Evolutionary conservation across 30 jellyfish, hydroid and myxozoan species (phyloP).

Genomic region (Aurelia aurita): DNA sequence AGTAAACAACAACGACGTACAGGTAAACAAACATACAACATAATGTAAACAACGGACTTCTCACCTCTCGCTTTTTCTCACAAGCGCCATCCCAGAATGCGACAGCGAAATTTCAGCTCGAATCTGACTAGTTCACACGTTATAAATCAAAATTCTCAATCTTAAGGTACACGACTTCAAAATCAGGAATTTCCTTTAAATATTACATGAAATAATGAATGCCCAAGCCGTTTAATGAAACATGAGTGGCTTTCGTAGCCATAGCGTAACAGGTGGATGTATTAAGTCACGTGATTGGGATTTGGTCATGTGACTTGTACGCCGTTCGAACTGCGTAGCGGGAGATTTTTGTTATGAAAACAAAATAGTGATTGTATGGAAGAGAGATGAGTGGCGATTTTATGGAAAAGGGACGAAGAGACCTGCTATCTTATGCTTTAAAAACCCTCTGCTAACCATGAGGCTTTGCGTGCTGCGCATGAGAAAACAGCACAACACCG

Average conservation of each 20-base stretch:
- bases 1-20: background rate
- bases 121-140: background rate
- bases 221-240: conserved; percentile 62
- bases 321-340: conserved; percentile 23
- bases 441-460: too few relatives aligned
- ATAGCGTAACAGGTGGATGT: conserved; percentile 52
- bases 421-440: too few relatives aligned
- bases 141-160: background rate
- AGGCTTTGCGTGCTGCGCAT: too few relatives aligned
- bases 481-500: too few relatives aligned
- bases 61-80: conserved; percentile 4
- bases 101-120: too few relatives aligned
- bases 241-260: conserved; percentile 45
- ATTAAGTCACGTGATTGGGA: conserved; percentile 56
- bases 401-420: background rate
- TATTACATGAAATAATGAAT: conserved; percentile 25
- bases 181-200: background rate
- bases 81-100: conserved; percentile 8
- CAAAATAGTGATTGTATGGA: background rate
- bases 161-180: background rate
- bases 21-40: background rate
- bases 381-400: conserved; percentile 1
- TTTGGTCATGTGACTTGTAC: conserved; percentile 41
- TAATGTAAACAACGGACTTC: background rate
- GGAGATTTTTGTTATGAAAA: conserved; percentile 37